These are phyloP conservation scores for Macquaria ambigua DNA, from an alignment of 2,113 vertebrate species.

Conservation along the genomic window DNA sequence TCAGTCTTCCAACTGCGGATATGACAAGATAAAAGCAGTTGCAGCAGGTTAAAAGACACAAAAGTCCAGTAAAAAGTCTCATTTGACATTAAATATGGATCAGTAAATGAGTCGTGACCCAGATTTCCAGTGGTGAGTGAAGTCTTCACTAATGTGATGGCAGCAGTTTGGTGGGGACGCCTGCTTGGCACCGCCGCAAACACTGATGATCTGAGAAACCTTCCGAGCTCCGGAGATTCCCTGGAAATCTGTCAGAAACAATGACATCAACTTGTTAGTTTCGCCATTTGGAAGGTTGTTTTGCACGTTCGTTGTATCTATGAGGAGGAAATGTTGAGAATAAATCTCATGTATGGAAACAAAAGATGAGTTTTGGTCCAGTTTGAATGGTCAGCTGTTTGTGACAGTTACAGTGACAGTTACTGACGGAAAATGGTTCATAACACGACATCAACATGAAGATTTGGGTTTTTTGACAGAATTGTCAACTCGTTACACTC, in stretches of 20 bases:
- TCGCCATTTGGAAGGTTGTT: conserved; percentile 2
- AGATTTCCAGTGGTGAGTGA: conserved; percentile 3
- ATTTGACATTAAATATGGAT: background rate
- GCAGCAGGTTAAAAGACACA: background rate
- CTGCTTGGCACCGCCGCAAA: background rate
- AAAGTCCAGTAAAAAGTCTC: background rate
- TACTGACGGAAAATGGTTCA: background rate
- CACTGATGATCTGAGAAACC: conserved; percentile 17
- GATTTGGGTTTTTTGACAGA: background rate
- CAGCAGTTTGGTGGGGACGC: conserved; percentile 20
- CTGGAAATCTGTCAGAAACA: conserved; percentile 23
- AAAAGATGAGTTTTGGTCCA: background rate
- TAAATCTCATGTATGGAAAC: conserved; percentile 20
- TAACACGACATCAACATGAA: background rate
- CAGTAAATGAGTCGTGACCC: background rate
- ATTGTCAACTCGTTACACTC: too few species aligned
- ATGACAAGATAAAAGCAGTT: background rate
- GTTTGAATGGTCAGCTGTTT: background rate
- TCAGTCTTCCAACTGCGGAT: background rate
- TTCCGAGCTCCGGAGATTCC: conserved; percentile 12
- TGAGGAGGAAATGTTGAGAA: background rate
- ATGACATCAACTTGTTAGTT: conserved; percentile 27
- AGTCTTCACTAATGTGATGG: conserved; percentile 13
- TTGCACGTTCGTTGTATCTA: background rate
- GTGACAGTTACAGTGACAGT: background rate